phyloP scores from a whole-genome alignment of 1,140 invertebrate genomes.

The Agrypnia vestita region DNA sequence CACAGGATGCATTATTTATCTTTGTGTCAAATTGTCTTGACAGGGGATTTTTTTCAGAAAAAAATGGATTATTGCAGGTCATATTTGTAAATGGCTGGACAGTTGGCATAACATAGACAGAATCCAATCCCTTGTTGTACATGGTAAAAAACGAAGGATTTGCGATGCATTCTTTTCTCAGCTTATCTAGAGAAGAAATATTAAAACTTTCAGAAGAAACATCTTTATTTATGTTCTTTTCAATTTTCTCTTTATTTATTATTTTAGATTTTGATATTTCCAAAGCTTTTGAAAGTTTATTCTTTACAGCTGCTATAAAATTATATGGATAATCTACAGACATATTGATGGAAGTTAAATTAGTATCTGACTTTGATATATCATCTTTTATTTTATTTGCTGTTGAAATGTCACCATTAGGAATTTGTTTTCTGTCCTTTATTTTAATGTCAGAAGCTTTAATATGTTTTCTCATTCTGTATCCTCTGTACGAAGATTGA shows the following conservation, averaged over 20 bases:
- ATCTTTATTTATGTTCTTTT: background rate
- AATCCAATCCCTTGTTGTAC: conserved; percentile 20
- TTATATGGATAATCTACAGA: conserved; percentile 45
- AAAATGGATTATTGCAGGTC: background rate
- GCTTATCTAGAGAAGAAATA: background rate
- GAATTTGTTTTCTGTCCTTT: background rate
- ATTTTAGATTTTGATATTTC: conserved; percentile 24
- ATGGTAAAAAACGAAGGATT: conserved; percentile 21
- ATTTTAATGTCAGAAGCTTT: background rate
- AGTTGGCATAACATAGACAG: conserved; percentile 9
- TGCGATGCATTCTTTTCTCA: conserved; percentile 11
- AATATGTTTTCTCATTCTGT: conserved; percentile 10
- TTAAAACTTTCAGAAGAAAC: background rate
- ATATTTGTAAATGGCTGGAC: conserved; percentile 1
- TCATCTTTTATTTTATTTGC: conserved; percentile 3
- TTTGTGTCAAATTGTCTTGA: conserved; percentile 12
- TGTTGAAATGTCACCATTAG: background rate
- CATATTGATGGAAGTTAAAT: background rate
- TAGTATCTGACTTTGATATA: conserved; percentile 3
- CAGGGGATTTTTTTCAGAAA: conserved; percentile 8
- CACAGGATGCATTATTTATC: conserved; percentile 13
- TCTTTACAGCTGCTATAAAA: conserved; percentile 50
- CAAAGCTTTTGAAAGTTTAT: conserved; percentile 29
- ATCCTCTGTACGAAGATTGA: conserved; percentile 27
- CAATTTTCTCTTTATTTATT: background rate